Conservation (phyloP, 2,888 invertebrate genomes). For the Cosmorhoe ocellata region DNA sequence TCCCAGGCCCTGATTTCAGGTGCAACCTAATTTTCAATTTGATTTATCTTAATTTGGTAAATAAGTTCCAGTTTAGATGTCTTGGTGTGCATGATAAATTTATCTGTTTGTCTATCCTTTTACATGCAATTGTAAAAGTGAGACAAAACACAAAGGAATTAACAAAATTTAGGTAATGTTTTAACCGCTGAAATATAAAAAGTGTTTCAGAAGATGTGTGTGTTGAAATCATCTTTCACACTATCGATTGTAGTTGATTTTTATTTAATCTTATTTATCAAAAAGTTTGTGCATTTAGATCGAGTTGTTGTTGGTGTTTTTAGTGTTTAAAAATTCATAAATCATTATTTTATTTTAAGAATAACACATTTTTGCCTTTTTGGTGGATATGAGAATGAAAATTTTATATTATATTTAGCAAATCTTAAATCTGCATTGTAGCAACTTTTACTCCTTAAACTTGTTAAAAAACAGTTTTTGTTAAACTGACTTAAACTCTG, state of each 20-base stretch:
- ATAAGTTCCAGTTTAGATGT: too few relatives aligned
- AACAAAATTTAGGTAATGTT: too few relatives aligned
- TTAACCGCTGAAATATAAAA: too few relatives aligned
- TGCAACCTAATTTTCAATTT: too few relatives aligned
- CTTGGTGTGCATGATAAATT: too few relatives aligned
- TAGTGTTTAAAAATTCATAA: slow-evolving; percentile 35
- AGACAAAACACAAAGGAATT: background rate
- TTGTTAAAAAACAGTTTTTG: background rate
- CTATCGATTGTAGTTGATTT: slow-evolving; percentile 12
- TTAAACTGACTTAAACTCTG: too few relatives aligned
- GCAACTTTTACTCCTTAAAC: background rate
- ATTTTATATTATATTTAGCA: slow-evolving; percentile 9
- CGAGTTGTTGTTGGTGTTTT: slow-evolving; percentile 40
- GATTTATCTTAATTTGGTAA: too few relatives aligned
- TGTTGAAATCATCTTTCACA: too few relatives aligned
- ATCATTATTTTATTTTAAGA: slow-evolving; percentile 36
- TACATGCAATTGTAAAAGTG: background rate
- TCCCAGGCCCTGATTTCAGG: too few relatives aligned
- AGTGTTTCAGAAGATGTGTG: too few relatives aligned
- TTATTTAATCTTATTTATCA: slow-evolving; percentile 32
- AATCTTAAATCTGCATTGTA: background rate
- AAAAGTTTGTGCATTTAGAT: slow-evolving; percentile 47
- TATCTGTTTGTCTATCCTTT: too few relatives aligned
- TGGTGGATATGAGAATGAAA: slow-evolving; percentile 8
- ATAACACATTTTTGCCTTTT: slow-evolving; percentile 10